Percentiles rank a stretch among this genome's conserved stretches.
Evolutionary conservation across 2,888 invertebrate genomes (phyloP).

Genomic region (Hedychridium roseum): DNA sequence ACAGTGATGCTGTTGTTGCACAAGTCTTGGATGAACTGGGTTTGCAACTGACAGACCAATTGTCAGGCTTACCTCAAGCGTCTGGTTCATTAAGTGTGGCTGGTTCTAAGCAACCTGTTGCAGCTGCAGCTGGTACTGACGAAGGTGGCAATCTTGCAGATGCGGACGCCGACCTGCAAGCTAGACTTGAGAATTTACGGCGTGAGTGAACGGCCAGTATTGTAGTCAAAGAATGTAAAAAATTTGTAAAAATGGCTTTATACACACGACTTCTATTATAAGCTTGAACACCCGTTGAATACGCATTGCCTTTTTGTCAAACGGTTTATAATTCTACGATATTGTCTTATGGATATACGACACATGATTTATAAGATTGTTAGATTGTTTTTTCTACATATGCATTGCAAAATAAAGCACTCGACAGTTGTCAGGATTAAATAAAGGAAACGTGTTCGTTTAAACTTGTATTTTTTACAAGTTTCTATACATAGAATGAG

Average conservation of each 20-base stretch:
- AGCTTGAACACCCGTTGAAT: constrained; percentile 9
- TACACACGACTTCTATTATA: constrained; percentile 10
- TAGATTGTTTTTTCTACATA: too few species aligned
- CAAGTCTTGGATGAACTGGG: constrained; percentile 98
- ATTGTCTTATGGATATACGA: too few species aligned
- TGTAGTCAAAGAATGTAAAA: constrained; percentile 22
- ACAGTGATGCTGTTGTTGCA: constrained; percentile 89
- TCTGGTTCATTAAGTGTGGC: constrained; percentile 68
- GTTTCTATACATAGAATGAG: too few species aligned
- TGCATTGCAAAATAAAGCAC: too few species aligned
- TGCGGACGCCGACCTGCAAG: constrained; percentile 97
- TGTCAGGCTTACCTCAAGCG: constrained; percentile 85
- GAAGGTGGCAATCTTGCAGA: constrained; percentile 70
- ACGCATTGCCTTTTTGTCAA: too few species aligned
- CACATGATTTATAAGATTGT: too few species aligned
- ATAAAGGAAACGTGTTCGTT: too few species aligned
- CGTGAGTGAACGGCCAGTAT: constrained; percentile 71
- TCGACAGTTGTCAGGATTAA: too few species aligned
- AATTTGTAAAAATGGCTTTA: constrained; percentile 27
- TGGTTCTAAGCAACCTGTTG: constrained; percentile 72
- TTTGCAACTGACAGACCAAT: constrained; percentile 90
- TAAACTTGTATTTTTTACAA: too few species aligned
- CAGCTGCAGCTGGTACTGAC: constrained; percentile 65
- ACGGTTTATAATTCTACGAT: too few species aligned
- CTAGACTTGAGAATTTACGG: constrained; percentile 92